Base-by-base conservation (phyloP, 1,140 invertebrate genomes). In the Eumeta japonica region DNA sequence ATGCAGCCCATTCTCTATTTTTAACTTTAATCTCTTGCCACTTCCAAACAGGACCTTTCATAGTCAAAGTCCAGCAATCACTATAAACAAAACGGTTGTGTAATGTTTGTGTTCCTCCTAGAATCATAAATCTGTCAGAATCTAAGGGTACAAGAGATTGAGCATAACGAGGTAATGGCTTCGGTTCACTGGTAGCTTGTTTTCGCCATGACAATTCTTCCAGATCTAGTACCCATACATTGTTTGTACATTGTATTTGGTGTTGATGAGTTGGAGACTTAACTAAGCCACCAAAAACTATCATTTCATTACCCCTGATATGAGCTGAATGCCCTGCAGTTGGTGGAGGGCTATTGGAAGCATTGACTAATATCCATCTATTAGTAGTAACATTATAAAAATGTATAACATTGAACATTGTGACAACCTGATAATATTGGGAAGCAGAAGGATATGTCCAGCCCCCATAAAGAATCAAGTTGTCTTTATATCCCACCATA, bases 371-470 rank as follows among this genome's bases (percentile, higher is more conserved):
- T 35, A 78, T 83, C 95, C 95, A 98, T 45, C 86, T 82, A 72
- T 95, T 96, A 13, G 80, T 81, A 39, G 76, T 77, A 17, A 92
- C 85, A 68, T 88, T 87, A 55, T 95, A 98, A 31, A 90, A 80
- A 67, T 98, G 94, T 28, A 98, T 79, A 72, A 97, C 93, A 72
- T 92, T 91, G 55, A 94, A 96, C 57, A 95, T 82, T 48, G 86
- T 85, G 78, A 87, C 88, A 52, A 85, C 86, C 66, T 96, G 92
- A 74, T 95, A 90, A 19, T 93, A 79, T 27, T 92, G 90, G 73
- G 91, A 93, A 2, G 90, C 81, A 20, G 91, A 91, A 13, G 94
- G 92, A 74, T 95, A 90, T 10, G 93, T 90, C 92, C 93, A 97
- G 3, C 95, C 95, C 29, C 94, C 94, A 81, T 95, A 97, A 16